phyloP scores from a whole-genome alignment of 2,113 vertebrate species.

The Cynopterus brachyotis region DNA sequence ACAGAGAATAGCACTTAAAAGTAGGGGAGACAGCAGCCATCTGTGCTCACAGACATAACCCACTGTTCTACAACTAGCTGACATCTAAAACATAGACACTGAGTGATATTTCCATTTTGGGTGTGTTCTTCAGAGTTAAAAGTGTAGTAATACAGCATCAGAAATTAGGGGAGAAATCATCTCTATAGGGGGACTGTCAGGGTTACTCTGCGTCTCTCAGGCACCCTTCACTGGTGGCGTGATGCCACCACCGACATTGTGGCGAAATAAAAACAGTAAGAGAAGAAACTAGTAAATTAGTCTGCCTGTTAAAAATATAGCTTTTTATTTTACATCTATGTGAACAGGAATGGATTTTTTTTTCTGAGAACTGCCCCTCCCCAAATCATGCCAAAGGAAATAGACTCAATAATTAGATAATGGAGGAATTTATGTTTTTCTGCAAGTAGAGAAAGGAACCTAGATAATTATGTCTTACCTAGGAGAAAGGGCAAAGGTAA shows the following conservation, averaged over 20 bases:
- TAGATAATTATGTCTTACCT: not conserved
- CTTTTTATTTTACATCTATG: not conserved
- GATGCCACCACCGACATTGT: not conserved
- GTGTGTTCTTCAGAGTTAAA: slow-evolving; percentile 77
- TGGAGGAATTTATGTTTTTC: not conserved
- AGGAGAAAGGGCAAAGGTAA: not conserved
- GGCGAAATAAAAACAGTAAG: not conserved
- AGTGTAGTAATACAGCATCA: slow-evolving; percentile 74
- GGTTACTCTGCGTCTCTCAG: not conserved
- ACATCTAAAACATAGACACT: slow-evolving; percentile 49
- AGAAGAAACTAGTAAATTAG: not conserved
- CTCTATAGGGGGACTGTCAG: not conserved
- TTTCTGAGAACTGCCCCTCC: not conserved
- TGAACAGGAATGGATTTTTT: not conserved
- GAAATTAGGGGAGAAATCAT: slow-evolving; percentile 46
- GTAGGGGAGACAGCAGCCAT: slow-evolving; percentile 68
- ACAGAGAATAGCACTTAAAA: slow-evolving; percentile 79
- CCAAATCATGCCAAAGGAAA: not conserved
- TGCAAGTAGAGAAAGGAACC: not conserved
- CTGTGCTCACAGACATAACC: slow-evolving; percentile 76
- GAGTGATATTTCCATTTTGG: slow-evolving; percentile 77
- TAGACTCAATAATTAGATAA: not conserved
- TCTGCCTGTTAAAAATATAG: not conserved
- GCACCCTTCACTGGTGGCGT: not conserved
- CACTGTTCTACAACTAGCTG: slow-evolving; percentile 79